Conservation (phyloP, 1,140 invertebrate species). For the Tenebrio molitor region DNA sequence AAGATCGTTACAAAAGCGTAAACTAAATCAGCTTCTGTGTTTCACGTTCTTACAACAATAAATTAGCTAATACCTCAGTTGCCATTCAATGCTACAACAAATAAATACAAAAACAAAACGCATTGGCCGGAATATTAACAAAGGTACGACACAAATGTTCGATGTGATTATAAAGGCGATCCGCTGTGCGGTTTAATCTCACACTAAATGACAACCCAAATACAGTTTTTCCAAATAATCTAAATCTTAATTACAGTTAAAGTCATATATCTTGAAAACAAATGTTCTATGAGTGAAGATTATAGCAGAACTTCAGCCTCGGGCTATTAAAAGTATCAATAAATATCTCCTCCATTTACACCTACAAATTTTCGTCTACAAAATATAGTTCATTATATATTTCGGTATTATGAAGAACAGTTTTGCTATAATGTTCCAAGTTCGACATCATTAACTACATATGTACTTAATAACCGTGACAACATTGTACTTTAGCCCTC, state of each 20-base stretch:
- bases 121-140: background rate
- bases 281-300: too few relatives aligned
- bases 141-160: too few relatives aligned
- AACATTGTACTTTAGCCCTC: too few relatives aligned
- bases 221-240: too few relatives aligned
- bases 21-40: too few relatives aligned
- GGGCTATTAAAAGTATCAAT: constrained; percentile 24
- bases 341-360: constrained; percentile 14
- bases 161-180: too few relatives aligned
- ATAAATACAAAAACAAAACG: background rate
- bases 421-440: constrained; percentile 15
- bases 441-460: constrained; percentile 2
- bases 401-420: background rate
- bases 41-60: background rate
- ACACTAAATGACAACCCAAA: background rate
- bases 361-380: constrained; percentile 5
- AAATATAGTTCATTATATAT: background rate
- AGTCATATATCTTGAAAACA: too few relatives aligned
- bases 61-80: background rate
- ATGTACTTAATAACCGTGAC: background rate
- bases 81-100: background rate
- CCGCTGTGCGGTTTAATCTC: too few relatives aligned
- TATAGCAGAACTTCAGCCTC: constrained; percentile 12
- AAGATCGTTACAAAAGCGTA: too few relatives aligned
- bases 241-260: too few relatives aligned